A percentile compares a stretch with the other conserved stretches of the same genome.
Conservation (phyloP, 2,888 invertebrate genomes). For the Colostygia pectinataria region DNA sequence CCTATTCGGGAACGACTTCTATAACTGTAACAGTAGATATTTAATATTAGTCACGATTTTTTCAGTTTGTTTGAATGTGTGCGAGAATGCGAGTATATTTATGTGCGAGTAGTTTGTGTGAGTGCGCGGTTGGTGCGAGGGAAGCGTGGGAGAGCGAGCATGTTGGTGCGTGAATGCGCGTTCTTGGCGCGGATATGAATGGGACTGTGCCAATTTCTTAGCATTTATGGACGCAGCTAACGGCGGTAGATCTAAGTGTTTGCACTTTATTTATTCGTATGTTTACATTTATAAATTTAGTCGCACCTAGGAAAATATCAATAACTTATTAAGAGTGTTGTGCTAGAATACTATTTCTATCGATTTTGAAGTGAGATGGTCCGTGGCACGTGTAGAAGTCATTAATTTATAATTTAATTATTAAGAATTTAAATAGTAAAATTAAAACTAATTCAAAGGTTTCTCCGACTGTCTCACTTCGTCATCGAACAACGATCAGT, state of each 20-base stretch:
- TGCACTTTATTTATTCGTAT: slow-evolving; percentile 84
- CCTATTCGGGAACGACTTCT: slow-evolving; percentile 62
- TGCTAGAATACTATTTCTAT: slow-evolving; percentile 77
- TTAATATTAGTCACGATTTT: slow-evolving; percentile 57
- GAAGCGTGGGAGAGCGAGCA: slow-evolving; percentile 20
- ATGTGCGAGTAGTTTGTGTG: slow-evolving; percentile 33
- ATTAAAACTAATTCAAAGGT: slow-evolving; percentile 69
- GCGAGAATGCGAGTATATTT: slow-evolving; percentile 33
- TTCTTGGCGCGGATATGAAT: slow-evolving; percentile 58
- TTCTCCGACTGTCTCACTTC: slow-evolving; percentile 72
- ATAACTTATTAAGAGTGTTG: slow-evolving; percentile 83
- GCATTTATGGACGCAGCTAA: slow-evolving; percentile 75
- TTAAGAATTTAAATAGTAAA: slow-evolving; percentile 79
- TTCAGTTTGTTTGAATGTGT: slow-evolving; percentile 49
- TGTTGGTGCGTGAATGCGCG: slow-evolving; percentile 29
- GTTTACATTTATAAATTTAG: slow-evolving; percentile 79
- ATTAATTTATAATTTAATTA: slow-evolving; percentile 79
- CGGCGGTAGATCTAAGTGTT: slow-evolving; percentile 83
- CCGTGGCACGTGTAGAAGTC: slow-evolving; percentile 73
- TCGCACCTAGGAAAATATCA: slow-evolving; percentile 83
- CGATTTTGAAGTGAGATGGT: slow-evolving; percentile 77
- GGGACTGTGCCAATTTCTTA: slow-evolving; percentile 81
- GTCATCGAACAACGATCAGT: slow-evolving; percentile 77
- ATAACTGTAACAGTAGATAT: slow-evolving; percentile 65
- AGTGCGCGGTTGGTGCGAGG: slow-evolving; percentile 28